Conservation (phyloP, 2,113 vertebrate genomes). For the Pantherophis guttatus region DNA sequence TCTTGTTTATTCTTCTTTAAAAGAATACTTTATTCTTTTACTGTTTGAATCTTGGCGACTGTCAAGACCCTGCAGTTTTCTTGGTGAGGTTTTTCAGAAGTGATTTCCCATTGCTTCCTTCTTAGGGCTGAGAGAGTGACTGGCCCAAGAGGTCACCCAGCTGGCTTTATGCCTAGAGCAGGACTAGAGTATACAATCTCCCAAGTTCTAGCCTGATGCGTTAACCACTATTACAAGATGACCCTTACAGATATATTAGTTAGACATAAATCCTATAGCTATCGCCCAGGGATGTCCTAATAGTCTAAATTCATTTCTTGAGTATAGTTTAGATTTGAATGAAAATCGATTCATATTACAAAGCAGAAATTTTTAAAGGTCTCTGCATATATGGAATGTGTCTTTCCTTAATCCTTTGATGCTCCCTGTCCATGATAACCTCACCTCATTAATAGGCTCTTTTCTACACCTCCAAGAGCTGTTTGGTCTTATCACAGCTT, state of each 20-base stretch:
- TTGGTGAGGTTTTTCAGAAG: not conserved
- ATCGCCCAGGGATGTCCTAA: not conserved
- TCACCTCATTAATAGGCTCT: not conserved
- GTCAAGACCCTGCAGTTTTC: not conserved
- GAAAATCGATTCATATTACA: not conserved
- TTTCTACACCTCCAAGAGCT: not conserved
- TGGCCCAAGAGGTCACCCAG: not conserved
- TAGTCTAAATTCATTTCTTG: not conserved
- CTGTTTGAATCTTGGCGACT: not conserved
- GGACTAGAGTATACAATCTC: not conserved
- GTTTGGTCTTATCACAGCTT: not conserved
- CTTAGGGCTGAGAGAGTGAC: not conserved
- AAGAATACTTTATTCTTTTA: no score
- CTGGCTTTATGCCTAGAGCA: not conserved
- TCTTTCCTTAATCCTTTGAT: not conserved
- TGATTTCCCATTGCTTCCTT: not conserved
- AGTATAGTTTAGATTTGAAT: not conserved
- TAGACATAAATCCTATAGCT: not conserved
- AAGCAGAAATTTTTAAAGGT: not conserved
- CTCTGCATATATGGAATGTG: not conserved
- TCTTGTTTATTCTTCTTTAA: not conserved
- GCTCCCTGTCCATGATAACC: not conserved
- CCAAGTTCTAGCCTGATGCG: not conserved
- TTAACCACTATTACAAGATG: not conserved
- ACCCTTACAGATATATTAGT: not conserved